Base-by-base conservation (phyloP, 2,113 vertebrate genomes). In the Propithecus coquereli region DNA sequence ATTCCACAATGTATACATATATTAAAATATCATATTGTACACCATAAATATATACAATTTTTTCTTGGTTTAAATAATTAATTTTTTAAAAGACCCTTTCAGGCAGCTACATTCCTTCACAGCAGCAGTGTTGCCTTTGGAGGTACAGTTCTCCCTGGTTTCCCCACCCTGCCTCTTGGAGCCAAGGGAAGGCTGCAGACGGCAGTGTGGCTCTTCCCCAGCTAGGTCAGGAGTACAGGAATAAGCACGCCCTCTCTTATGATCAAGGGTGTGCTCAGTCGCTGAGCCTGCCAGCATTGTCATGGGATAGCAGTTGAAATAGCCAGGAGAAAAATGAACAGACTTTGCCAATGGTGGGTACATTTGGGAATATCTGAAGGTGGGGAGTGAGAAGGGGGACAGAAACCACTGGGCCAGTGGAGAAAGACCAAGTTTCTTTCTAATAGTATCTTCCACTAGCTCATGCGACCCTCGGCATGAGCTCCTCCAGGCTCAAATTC, bases 151-250 rank as follows among this genome's bases (percentile, higher is more conserved):
- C 77, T 90, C 27, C 63, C 86, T 25, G 40, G 40, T 76, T 66
- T 89, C 74, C 47, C 68, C 59, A 34, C 89, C n/a, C 57, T 63
- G 43, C 5, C 0, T 40, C 47, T 11, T 20, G 34, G 22, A 85
- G 25, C 45, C 50, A 61, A 87, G 57, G 37, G n/a, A 45, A 81
- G 68, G n/a, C 92, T 96, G 43, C 57, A 81, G 86, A 95, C 32
- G 4, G 30, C 43, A 61, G 27, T 43, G 16, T 79, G 81, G 63
- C 85, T 83, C 57, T 90, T 79, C 81, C 76, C 74, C 85, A 94
- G 84, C 57, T 89, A 70, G 63, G 63, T 97, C 93, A 87, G 91
- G 43, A 92, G 37, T 37, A 54, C 16, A n/a, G 18, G 74, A 86
- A 68, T 80, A 86, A 94, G 50, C 37, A 12, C 5, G 16, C 70